Evolutionary conservation across 2,888 invertebrate genomes (phyloP).

Genomic region (Epinotia nisella): DNA sequence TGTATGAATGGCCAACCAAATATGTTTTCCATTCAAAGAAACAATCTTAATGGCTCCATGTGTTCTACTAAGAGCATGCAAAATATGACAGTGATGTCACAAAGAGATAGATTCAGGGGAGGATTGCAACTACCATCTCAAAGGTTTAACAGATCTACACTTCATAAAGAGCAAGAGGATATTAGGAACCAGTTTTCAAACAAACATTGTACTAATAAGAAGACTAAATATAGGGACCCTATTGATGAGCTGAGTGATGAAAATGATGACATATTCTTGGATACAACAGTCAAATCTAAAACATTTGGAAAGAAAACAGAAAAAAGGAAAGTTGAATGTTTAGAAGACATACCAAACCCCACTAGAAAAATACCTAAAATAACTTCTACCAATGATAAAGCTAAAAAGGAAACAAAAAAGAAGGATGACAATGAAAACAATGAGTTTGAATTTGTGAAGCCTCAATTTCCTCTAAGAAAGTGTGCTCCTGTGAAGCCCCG

Average conservation of each 20-base stretch:
- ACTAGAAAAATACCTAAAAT: constrained; percentile 57
- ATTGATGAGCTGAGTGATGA: constrained; percentile 42
- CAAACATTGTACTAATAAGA: constrained; percentile 21
- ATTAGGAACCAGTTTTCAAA: constrained; percentile 25
- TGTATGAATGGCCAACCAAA: constrained; percentile 10
- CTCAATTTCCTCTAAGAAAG: constrained; percentile 61
- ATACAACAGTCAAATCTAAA: constrained; percentile 44
- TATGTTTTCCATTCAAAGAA: constrained; percentile 15
- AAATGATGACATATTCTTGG: constrained; percentile 61
- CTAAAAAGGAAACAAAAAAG: constrained; percentile 21
- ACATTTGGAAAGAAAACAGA: constrained; percentile 17
- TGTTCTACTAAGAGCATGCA: constrained; percentile 46
- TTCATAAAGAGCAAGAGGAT: constrained; percentile 51
- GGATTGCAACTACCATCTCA: constrained; percentile 66
- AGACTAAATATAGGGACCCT: constrained; percentile 24
- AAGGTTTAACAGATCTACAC: constrained; percentile 62
- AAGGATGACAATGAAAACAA: constrained; percentile 46
- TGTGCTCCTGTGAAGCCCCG: constrained; percentile 30
- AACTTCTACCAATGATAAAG: constrained; percentile 47
- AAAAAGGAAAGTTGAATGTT: constrained; percentile 45
- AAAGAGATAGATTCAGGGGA: constrained; percentile 66
- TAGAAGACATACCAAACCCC: constrained; percentile 48
- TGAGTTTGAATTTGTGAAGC: constrained; percentile 68
- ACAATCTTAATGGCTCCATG: constrained; percentile 27
- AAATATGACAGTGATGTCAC: constrained; percentile 47